A percentile compares a stretch with the other conserved stretches of the same genome.
phyloP scores from a whole-genome alignment of 1,140 invertebrate genomes.

The Agrypnia vestita region DNA sequence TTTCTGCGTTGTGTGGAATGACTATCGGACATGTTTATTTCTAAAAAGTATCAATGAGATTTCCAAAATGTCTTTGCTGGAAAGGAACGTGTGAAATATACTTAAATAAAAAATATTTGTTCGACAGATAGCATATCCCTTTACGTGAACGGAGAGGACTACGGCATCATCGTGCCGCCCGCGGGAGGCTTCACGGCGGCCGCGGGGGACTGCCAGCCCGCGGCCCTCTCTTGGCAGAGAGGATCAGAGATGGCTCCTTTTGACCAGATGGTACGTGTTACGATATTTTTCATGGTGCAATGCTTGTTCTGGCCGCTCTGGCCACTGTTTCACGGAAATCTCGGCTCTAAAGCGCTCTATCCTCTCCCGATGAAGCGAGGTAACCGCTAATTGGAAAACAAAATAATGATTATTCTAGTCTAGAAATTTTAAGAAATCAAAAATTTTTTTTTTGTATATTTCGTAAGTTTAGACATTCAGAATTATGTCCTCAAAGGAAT shows the following conservation, averaged over 20 bases:
- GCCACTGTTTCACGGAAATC: slow-evolving; percentile 58
- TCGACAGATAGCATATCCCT: slow-evolving; percentile 65
- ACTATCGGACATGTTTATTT: too few species aligned
- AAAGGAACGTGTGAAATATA: too few species aligned
- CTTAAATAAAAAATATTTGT: slow-evolving; percentile 58
- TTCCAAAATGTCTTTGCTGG: background rate
- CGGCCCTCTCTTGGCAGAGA: slow-evolving; percentile 64
- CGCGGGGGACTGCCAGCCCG: slow-evolving; percentile 61
- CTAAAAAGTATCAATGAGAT: background rate
- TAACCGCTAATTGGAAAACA: too few species aligned
- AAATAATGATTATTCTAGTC: too few species aligned
- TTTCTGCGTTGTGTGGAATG: too few species aligned
- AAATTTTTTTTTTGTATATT: too few species aligned
- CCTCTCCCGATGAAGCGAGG: too few species aligned
- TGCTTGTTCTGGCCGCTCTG: too few species aligned
- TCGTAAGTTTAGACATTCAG: too few species aligned
- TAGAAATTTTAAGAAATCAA: too few species aligned
- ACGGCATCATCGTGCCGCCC: slow-evolving; percentile 63
- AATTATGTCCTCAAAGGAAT: too few species aligned
- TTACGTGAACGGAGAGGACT: slow-evolving; percentile 66
- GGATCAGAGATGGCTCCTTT: slow-evolving; percentile 78
- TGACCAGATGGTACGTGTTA: slow-evolving; percentile 81
- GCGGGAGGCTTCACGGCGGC: slow-evolving; percentile 66
- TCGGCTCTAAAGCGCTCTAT: background rate
- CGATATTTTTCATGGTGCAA: slow-evolving; percentile 39